Percentiles rank a stretch among this genome's conserved stretches.
These are phyloP conservation scores for Spondyliosoma cantharus DNA, from an alignment of 2,797 vertebrate species.

Conservation along the genomic window DNA sequence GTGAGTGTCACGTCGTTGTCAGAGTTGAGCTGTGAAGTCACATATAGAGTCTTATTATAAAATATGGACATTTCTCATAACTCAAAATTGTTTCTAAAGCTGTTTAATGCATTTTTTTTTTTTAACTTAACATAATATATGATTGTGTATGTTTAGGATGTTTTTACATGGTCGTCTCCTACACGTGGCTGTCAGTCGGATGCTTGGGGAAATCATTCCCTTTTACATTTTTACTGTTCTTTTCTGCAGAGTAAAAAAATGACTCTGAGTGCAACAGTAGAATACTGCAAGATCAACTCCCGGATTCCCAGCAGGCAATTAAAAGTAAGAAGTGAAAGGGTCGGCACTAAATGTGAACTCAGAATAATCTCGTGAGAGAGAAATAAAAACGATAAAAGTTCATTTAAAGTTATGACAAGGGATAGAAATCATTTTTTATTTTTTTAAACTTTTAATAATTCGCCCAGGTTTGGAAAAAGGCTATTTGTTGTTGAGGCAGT, in stretches of 20 bases:
- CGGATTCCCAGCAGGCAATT: conserved; percentile 58
- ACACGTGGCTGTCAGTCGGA: conserved; percentile 1
- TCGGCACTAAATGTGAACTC: conserved; percentile 37
- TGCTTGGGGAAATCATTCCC: not conserved
- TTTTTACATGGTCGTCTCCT: conserved; percentile 9
- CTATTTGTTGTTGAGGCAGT: conserved; percentile 33
- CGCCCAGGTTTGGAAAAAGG: conserved; percentile 26
- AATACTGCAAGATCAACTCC: conserved; percentile 28
- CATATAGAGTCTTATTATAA: not conserved
- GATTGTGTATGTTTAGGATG: not conserved
- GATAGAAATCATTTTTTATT: not conserved
- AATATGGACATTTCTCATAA: not conserved
- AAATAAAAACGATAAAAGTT: conserved; percentile 38
- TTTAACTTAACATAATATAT: not conserved
- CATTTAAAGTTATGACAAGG: conserved; percentile 38
- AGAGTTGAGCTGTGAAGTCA: not conserved
- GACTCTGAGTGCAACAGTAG: conserved; percentile 33
- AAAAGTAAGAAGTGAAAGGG: conserved; percentile 58
- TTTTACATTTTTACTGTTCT: conserved; percentile 25
- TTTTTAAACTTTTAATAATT: conserved; percentile 21
- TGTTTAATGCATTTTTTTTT: too few species aligned
- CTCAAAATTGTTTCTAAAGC: not conserved
- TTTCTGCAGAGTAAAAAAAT: conserved; percentile 44
- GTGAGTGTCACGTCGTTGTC: not conserved
- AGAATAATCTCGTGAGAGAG: conserved; percentile 44